Conservation (phyloP, 30 jellyfish, hydroid and myxozoan genomes). For the Nemopilema nomurai region DNA sequence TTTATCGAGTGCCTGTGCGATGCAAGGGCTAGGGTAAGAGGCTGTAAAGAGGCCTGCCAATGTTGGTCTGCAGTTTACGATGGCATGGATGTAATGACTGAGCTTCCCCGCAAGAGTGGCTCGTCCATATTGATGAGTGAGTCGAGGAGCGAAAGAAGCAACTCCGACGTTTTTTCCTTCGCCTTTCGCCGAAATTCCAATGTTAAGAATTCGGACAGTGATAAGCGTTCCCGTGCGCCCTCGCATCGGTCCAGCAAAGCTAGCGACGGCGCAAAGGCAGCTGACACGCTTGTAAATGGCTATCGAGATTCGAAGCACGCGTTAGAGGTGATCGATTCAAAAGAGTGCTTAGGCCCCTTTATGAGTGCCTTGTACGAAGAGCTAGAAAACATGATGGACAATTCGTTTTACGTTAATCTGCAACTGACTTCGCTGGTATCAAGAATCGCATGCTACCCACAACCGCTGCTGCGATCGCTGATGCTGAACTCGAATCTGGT, state of each 20-base stretch:
- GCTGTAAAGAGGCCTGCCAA: slow-evolving; percentile 83
- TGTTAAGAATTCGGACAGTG: slow-evolving; percentile 17
- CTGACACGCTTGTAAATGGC: slow-evolving; percentile 20
- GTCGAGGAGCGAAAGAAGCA: slow-evolving; percentile 51
- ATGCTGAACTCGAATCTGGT: slow-evolving; percentile 88
- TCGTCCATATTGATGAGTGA: slow-evolving; percentile 44
- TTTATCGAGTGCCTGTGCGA: slow-evolving; percentile 75
- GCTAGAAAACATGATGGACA: slow-evolving; percentile 77
- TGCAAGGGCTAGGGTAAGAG: slow-evolving; percentile 54
- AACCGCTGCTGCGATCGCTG: slow-evolving; percentile 90
- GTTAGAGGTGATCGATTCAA: slow-evolving; percentile 2
- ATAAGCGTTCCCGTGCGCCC: not conserved
- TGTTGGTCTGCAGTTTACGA: slow-evolving; percentile 98
- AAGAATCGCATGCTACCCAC: slow-evolving; percentile 97
- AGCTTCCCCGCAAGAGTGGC: slow-evolving; percentile 60
- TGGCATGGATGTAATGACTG: slow-evolving; percentile 97
- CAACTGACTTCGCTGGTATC: slow-evolving; percentile 81
- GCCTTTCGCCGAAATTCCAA: slow-evolving; percentile 32
- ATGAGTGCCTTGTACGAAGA: slow-evolving; percentile 74
- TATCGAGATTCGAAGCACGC: slow-evolving; percentile 1
- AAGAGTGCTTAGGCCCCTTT: slow-evolving; percentile 91
- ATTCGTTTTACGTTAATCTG: slow-evolving; percentile 74
- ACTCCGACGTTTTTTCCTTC: slow-evolving; percentile 40
- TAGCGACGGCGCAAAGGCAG: not conserved
- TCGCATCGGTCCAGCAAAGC: not conserved